A percentile compares a stretch with the other conserved stretches of the same genome.
phyloP scores from a whole-genome alignment of 1,140 invertebrate genomes.

The Aphidius ervi region DNA sequence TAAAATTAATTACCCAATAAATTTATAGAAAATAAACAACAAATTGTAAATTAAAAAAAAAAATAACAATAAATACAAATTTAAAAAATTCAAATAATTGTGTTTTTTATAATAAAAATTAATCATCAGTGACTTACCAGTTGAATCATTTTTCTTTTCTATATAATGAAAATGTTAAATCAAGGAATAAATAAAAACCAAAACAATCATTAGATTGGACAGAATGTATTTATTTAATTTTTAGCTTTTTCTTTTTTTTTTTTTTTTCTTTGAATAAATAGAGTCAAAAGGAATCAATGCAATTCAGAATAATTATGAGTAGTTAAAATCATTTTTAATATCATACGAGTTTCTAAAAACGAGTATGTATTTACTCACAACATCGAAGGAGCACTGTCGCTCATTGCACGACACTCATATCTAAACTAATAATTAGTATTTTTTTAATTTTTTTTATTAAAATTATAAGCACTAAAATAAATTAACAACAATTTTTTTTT shows the following conservation, averaged over 20 bases:
- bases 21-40: too few relatives aligned
- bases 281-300: slow-evolving; percentile 52
- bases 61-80: too few relatives aligned
- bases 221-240: slow-evolving; percentile 52
- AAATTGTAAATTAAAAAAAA: too few relatives aligned
- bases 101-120: background rate
- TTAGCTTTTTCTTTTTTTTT: background rate
- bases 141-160: background rate
- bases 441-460: slow-evolving; percentile 28
- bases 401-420: slow-evolving; percentile 53
- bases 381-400: slow-evolving; percentile 48
- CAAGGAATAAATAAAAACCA: slow-evolving; percentile 17
- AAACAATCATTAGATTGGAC: slow-evolving; percentile 40
- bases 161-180: background rate
- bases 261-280: slow-evolving; percentile 48
- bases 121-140: background rate
- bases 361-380: slow-evolving; percentile 51
- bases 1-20: too few relatives aligned
- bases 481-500: background rate
- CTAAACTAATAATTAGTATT: slow-evolving; percentile 41
- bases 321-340: slow-evolving; percentile 34
- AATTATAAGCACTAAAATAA: background rate
- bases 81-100: too few relatives aligned
- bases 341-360: slow-evolving; percentile 53
- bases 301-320: slow-evolving; percentile 53